phyloP scores from a whole-genome alignment of 1,140 invertebrate genomes.

The Nasonia longicornis region DNA sequence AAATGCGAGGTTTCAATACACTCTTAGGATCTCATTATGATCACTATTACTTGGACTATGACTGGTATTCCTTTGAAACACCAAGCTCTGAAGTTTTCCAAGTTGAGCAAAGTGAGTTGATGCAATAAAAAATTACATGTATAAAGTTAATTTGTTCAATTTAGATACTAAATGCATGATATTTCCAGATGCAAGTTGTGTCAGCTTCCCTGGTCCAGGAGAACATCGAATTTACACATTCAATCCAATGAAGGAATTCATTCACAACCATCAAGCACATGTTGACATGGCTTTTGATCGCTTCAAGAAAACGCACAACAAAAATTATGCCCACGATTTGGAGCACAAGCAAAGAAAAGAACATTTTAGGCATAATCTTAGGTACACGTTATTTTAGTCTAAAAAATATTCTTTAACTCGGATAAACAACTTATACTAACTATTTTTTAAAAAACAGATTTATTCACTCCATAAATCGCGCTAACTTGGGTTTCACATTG shows the following conservation, averaged over 20 bases:
- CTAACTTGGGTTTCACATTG: constrained; percentile 79
- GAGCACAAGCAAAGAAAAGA: constrained; percentile 82
- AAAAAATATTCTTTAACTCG: constrained; percentile 10
- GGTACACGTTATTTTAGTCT: constrained; percentile 64
- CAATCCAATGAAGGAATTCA: constrained; percentile 94
- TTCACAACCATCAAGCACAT: constrained; percentile 80
- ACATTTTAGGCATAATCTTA: constrained; percentile 89
- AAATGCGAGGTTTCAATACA: constrained; percentile 93
- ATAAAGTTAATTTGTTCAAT: constrained; percentile 25
- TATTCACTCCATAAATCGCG: constrained; percentile 88
- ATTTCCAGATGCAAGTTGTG: constrained; percentile 77
- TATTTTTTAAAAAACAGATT: constrained; percentile 71
- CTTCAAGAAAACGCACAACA: constrained; percentile 82
- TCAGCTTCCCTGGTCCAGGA: constrained; percentile 90
- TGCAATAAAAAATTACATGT: neutral
- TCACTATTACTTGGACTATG: constrained; percentile 92
- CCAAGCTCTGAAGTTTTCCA: constrained; percentile 80
- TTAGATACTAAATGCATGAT: constrained; percentile 5
- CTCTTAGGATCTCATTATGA: constrained; percentile 95
- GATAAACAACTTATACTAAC: constrained; percentile 20
- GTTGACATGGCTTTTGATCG: constrained; percentile 82
- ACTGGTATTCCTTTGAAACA: constrained; percentile 76
- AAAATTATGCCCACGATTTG: constrained; percentile 74
- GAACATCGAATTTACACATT: constrained; percentile 81
- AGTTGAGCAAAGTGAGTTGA: constrained; percentile 71